phyloP scores from a whole-genome alignment of 2,888 invertebrate genomes.

The Eupeodes luniger region DNA sequence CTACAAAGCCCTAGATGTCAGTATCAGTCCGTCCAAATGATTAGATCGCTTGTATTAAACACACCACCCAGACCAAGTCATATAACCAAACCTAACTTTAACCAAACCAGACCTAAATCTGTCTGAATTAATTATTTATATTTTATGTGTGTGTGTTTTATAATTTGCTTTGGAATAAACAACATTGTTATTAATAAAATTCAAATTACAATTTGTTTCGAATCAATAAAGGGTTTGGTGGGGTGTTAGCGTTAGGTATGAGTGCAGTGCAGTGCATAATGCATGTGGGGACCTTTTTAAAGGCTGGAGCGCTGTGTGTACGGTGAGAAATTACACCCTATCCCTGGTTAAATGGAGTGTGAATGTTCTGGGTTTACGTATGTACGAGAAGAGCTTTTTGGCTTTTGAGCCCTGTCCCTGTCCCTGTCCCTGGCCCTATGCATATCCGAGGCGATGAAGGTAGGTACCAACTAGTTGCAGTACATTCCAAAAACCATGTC shows the following conservation, averaged over 20 bases:
- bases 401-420: constrained; percentile 5
- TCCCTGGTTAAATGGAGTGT: constrained; percentile 8
- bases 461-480: constrained; percentile 25
- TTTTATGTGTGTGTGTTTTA: constrained; percentile 41
- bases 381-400: constrained; percentile 5
- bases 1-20: constrained; percentile 19
- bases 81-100: too few species aligned
- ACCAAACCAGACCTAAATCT: constrained; percentile 25
- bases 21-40: constrained; percentile 53
- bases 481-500: constrained; percentile 37
- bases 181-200: constrained; percentile 71
- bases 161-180: constrained; percentile 65
- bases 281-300: not conserved
- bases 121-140: constrained; percentile 55
- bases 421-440: not conserved
- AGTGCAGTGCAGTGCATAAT: not conserved
- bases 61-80: constrained; percentile 8
- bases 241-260: too few species aligned
- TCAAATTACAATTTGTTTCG: constrained; percentile 60
- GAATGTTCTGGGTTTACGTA: not conserved
- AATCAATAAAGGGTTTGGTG: not conserved
- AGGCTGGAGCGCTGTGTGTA: not conserved
- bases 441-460: constrained; percentile 3
- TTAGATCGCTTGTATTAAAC: constrained; percentile 22
- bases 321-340: not conserved